phyloP scores from a whole-genome alignment of 2,797 vertebrate genomes.

The Selene dorsalis region DNA sequence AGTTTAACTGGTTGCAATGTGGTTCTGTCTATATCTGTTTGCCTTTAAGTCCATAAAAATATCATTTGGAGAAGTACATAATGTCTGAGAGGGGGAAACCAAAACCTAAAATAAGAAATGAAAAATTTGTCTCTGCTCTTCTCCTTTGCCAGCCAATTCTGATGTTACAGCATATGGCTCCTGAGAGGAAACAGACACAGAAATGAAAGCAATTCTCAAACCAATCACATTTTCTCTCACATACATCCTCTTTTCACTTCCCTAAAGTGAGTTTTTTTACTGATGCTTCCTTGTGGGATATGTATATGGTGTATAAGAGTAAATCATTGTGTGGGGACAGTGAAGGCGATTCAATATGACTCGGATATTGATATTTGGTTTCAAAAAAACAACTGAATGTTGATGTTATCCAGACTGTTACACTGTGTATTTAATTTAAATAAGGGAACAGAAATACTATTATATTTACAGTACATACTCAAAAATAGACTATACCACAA shows the following conservation, averaged over 20 bases:
- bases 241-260: slow-evolving; percentile 74
- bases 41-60: background rate
- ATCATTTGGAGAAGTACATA: background rate
- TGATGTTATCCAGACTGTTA: background rate
- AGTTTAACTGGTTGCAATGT: background rate
- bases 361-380: background rate
- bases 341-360: background rate
- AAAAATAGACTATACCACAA: background rate
- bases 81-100: background rate
- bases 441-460: too few species aligned
- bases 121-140: background rate
- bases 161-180: background rate
- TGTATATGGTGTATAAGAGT: background rate
- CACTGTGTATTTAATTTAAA: background rate
- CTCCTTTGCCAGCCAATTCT: background rate
- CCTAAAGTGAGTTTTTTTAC: background rate
- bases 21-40: background rate
- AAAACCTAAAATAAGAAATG: background rate
- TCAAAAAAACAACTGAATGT: background rate
- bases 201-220: slow-evolving; percentile 22
- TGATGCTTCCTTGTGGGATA: background rate
- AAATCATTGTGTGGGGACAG: background rate
- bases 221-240: background rate
- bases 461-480: background rate
- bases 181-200: background rate